These are phyloP conservation scores for Alcis repandata DNA, from an alignment of 2,888 invertebrate genomes.

Conservation along the genomic window DNA sequence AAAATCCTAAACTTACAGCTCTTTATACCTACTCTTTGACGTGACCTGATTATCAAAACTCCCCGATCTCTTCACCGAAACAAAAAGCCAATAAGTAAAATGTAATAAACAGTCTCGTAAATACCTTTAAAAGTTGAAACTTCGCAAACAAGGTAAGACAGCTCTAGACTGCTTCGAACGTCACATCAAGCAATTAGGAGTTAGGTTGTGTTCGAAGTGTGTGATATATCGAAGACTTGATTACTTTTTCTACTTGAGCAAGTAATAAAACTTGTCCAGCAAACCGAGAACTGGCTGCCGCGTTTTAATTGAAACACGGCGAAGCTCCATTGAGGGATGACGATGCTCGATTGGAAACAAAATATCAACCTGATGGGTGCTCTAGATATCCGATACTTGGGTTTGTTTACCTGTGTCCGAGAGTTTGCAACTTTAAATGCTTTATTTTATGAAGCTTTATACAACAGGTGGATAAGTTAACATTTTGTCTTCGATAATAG, in stretches of 20 bases:
- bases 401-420: background rate
- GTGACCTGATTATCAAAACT: constrained; percentile 24
- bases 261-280: constrained; percentile 82
- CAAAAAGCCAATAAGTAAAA: constrained; percentile 34
- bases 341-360: constrained; percentile 31
- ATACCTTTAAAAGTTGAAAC: constrained; percentile 59
- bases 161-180: constrained; percentile 52
- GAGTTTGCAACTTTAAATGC: background rate
- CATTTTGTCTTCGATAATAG: too few species aligned
- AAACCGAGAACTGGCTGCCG: constrained; percentile 65
- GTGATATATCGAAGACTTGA: constrained; percentile 77
- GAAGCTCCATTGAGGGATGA: constrained; percentile 38
- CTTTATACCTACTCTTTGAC: constrained; percentile 12
- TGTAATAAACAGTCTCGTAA: constrained; percentile 45
- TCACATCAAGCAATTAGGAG: constrained; percentile 78
- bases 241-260: constrained; percentile 77
- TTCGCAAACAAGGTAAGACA: constrained; percentile 55
- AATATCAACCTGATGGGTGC: background rate
- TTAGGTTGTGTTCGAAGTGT: constrained; percentile 60
- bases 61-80: constrained; percentile 20
- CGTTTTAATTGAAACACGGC: constrained; percentile 75
- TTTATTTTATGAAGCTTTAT: too few species aligned
- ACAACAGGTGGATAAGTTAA: too few species aligned
- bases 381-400: background rate
- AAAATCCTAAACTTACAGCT: background rate